Base-by-base conservation (phyloP, 92 coral and sea anemone species). In the Parazoanthus darwini region DNA sequence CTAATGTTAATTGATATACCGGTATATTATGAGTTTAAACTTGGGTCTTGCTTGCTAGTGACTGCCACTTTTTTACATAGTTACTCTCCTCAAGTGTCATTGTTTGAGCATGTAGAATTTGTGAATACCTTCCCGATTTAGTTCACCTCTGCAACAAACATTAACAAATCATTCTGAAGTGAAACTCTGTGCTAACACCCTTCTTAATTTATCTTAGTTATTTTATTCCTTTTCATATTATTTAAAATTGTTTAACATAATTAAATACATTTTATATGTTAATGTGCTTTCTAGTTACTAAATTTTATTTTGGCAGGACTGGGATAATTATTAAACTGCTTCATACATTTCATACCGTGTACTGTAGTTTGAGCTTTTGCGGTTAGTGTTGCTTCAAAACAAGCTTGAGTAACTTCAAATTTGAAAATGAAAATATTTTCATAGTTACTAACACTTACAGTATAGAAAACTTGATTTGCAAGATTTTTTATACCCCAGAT, bases 301-400 rank as follows among this genome's bases (percentile, higher is more conserved):
- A 29, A 18, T 50, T 79, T 79, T 79, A 44, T 48, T 80, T 29
- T 46, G 71, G 42, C 85, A 80, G 85, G 72, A 80, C 85, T 80
- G 71, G 85, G n/a, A 54, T 56, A 56, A 58, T 58, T 10, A 3
- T 14, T 58, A 58, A 58, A 58, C 66, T 13, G 22, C 22, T 58
- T 58, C 18, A 58, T 14, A 58, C 15, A 58, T 58, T 58, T 58
- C 1, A 22, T 10, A 58, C 18, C 10, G 33, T 29, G 33, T 29
- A 58, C 66, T 58, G 1, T 58, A 58, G 15, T 11, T 58, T 58
- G 9, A 58, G 15, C 51, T 46, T 46, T 29, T 0, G 51, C 51
- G 0, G 6, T 46, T 46, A 46, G 51, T 46, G 51, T 46, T 46
- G 51, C 51, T 58, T 58, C 66, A 58, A 13, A 14, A 13, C 66